Conservation (phyloP, 2,797 vertebrate genomes). For the Hydrocynus forskahlii region DNA sequence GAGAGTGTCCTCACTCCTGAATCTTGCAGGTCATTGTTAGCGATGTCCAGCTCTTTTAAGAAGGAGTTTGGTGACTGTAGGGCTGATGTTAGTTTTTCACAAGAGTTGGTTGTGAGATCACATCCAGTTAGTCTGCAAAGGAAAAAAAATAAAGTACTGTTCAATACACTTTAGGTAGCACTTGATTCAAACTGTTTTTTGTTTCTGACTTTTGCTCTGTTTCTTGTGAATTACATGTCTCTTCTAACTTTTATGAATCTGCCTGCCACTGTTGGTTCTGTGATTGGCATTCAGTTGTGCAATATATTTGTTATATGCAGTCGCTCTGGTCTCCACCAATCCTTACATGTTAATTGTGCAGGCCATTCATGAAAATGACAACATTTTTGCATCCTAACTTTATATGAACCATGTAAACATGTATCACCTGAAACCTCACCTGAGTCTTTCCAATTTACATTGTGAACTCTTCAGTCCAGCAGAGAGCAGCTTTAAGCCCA, state of each 20-base stretch:
- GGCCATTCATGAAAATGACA: too few species aligned
- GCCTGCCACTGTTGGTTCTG: too few species aligned
- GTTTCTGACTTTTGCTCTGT: too few species aligned
- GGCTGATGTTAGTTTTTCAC: not conserved
- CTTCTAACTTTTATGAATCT: too few species aligned
- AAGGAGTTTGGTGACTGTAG: not conserved
- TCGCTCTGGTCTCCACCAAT: too few species aligned
- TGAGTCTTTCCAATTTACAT: not conserved
- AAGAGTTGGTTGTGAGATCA: not conserved
- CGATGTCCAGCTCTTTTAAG: not conserved
- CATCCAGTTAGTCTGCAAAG: not conserved
- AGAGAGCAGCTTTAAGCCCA: not conserved
- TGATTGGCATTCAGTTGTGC: too few species aligned
- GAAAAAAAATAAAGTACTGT: not conserved
- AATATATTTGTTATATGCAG: too few species aligned
- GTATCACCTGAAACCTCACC: not conserved
- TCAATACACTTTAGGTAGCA: not conserved
- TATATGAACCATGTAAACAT: too few species aligned
- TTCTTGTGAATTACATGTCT: too few species aligned
- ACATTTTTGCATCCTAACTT: too few species aligned
- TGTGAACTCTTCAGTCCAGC: not conserved
- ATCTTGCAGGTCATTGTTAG: not conserved
- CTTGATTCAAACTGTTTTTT: too few species aligned
- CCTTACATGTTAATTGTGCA: too few species aligned
- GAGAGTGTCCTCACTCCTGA: not conserved